These are phyloP conservation scores for Aspidiotus rigidus DNA, from an alignment of 2,888 invertebrate species.

Conservation along the genomic window DNA sequence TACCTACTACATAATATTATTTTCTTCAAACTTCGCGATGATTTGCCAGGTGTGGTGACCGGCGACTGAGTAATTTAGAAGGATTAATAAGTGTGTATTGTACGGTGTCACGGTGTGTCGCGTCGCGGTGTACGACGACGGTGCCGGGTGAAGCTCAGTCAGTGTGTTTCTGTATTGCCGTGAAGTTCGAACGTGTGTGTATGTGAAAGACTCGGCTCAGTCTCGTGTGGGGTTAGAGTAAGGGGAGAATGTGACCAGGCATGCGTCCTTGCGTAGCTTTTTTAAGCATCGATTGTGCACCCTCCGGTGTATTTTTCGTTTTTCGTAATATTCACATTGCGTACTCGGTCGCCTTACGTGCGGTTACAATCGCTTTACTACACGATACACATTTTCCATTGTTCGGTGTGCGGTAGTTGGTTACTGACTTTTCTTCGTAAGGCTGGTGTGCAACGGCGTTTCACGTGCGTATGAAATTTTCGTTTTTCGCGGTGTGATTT, in stretches of 20 bases:
- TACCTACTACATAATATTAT: no score
- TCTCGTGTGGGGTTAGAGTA: neutral
- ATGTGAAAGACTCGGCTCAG: no score
- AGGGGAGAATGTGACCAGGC: slow-evolving; percentile 21
- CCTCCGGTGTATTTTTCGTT: slow-evolving; percentile 7
- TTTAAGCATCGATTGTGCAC: slow-evolving; percentile 26
- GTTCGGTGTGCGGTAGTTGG: slow-evolving; percentile 1
- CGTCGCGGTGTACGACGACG: no score
- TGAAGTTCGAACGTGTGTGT: no score
- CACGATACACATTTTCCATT: slow-evolving; percentile 6
- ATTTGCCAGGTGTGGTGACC: slow-evolving; percentile 26
- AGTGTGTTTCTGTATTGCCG: no score
- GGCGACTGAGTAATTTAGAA: slow-evolving; percentile 13
- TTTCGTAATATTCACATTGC: slow-evolving; percentile 15
- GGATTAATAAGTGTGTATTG: slow-evolving; percentile 22
- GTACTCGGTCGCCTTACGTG: slow-evolving; percentile 18
- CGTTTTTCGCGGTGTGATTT: no score
- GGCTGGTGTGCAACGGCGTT: neutral
- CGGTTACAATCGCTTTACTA: slow-evolving; percentile 27
- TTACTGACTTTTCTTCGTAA: neutral
- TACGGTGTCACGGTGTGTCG: no score
- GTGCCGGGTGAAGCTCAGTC: no score
- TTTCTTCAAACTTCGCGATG: no score
- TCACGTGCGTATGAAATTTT: neutral
- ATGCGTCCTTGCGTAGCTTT: slow-evolving; percentile 30